phyloP scores from a whole-genome alignment of 1,140 invertebrate species.

The Forficula auricularia region DNA sequence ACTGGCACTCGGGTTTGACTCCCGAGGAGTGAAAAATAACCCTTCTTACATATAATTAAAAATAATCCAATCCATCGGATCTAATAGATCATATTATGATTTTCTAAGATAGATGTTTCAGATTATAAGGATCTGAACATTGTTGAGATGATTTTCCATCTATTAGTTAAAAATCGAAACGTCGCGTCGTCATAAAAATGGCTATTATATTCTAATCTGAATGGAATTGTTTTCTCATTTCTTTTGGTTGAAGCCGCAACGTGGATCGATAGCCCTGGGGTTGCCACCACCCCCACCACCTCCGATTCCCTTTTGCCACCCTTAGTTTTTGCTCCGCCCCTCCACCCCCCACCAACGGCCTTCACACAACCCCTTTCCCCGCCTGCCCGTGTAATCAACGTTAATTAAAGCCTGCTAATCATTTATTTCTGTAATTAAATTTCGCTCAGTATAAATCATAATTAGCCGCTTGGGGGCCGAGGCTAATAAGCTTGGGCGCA shows the following conservation, averaged over 20 bases:
- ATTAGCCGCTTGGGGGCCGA: constrained; percentile 9
- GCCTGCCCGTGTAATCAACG: constrained; percentile 9
- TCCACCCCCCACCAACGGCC: neutral
- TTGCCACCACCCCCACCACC: neutral
- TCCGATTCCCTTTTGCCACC: neutral
- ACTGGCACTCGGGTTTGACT: too few species aligned
- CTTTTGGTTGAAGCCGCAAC: neutral
- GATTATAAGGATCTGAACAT: too few species aligned
- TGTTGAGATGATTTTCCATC: too few species aligned
- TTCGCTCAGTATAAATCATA: constrained; percentile 12
- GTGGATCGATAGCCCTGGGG: neutral
- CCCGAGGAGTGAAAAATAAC: too few species aligned
- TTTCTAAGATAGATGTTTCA: too few species aligned
- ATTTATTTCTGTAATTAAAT: constrained; percentile 15
- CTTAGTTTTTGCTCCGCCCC: neutral
- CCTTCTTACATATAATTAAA: too few species aligned
- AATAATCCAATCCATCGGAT: too few species aligned
- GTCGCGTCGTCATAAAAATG: too few species aligned
- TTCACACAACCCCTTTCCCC: neutral
- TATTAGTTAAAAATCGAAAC: too few species aligned
- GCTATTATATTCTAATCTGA: too few species aligned
- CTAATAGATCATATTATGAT: too few species aligned
- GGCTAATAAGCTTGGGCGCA: too few species aligned
- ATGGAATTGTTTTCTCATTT: neutral
- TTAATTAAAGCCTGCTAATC: constrained; percentile 16